Conservation (phyloP, 2,888 invertebrate genomes). For the Lycocerus yunnanus region DNA sequence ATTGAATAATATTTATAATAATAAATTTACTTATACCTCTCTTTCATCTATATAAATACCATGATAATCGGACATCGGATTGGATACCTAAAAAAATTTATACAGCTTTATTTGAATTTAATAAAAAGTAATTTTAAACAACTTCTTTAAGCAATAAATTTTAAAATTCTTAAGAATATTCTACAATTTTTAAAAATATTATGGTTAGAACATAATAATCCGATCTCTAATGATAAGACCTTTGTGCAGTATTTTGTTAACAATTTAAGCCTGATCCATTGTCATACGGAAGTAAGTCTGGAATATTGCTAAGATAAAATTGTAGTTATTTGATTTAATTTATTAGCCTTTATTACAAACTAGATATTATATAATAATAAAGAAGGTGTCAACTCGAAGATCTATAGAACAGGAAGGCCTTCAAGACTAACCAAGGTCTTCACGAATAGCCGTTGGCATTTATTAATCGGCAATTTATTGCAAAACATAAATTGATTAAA, state of each 20-base stretch:
- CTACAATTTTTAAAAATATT: no score
- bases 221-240: not conserved
- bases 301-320: not conserved
- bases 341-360: not conserved
- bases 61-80: not conserved
- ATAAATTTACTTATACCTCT: not conserved
- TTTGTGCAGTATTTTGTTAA: not conserved
- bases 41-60: not conserved
- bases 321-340: conserved; percentile 9
- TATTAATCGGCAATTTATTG: not conserved
- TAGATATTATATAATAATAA: not conserved
- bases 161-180: no score
- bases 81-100: not conserved
- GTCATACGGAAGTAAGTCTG: not conserved
- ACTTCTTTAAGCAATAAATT: no score
- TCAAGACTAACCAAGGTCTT: conserved; percentile 39
- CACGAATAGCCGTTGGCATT: conserved; percentile 34
- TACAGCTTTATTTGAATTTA: not conserved
- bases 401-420: conserved; percentile 41
- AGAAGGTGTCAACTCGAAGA: conserved; percentile 6
- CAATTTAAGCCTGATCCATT: not conserved
- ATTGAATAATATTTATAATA: no score
- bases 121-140: no score
- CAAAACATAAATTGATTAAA: not conserved
- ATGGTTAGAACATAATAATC: no score